phyloP scores from a whole-genome alignment of 2,888 invertebrate species.

The Gonocerus acuteangulatus region DNA sequence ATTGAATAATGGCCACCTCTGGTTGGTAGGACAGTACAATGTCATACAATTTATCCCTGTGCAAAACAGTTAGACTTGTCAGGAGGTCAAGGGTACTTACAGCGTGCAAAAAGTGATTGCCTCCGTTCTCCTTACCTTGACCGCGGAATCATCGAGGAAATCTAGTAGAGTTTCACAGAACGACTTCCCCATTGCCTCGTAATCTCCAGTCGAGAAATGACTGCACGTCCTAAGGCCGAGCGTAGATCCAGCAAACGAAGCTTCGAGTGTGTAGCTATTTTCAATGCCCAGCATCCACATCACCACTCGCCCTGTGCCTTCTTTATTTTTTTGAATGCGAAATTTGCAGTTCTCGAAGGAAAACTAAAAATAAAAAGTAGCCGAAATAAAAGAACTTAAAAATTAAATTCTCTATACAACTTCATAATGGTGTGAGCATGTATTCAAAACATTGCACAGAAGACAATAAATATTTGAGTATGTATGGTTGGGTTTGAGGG shows the following conservation, averaged over 20 bases:
- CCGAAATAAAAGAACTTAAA: not conserved
- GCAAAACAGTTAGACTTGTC: too few species aligned
- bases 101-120: too few species aligned
- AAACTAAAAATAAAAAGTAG: conserved; percentile 55
- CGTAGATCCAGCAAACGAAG: conserved; percentile 85
- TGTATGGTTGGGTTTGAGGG: too few species aligned
- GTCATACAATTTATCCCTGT: too few species aligned
- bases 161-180: conserved; percentile 90
- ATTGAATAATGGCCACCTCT: too few species aligned
- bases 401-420: too few species aligned
- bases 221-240: conserved; percentile 72
- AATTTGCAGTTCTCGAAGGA: conserved; percentile 91
- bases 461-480: too few species aligned
- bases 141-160: conserved; percentile 78
- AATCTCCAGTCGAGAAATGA: conserved; percentile 76
- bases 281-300: conserved; percentile 92
- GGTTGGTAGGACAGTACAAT: too few species aligned
- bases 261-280: conserved; percentile 92
- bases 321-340: conserved; percentile 85
- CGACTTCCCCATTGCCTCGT: conserved; percentile 73
- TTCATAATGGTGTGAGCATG: not conserved
- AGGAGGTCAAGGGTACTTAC: too few species aligned
- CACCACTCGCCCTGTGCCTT: conserved; percentile 88
- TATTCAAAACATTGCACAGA: not conserved
- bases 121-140: too few species aligned